Evolutionary conservation across 2,113 vertebrate species (phyloP).

Genomic region (Eptesicus fuscus): DNA sequence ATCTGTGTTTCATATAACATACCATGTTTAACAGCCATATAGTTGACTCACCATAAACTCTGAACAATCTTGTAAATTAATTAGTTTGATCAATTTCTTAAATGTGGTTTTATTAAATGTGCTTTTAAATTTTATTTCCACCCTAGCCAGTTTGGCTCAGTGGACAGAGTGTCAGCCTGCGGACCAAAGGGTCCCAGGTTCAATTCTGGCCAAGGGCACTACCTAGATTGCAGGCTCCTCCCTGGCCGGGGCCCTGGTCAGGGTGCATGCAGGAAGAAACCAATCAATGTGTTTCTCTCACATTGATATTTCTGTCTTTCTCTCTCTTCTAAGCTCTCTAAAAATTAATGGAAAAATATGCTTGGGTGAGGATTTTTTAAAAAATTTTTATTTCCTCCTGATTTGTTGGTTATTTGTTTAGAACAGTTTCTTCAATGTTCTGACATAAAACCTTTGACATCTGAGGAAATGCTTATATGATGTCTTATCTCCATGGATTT

Average conservation of each 20-base stretch:
- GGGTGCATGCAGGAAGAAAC: no score
- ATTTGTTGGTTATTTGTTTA: constrained; percentile 15
- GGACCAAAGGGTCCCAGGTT: no score
- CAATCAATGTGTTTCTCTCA: no score
- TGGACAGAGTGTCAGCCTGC: no score
- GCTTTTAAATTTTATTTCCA: background rate
- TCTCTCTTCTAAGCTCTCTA: no score
- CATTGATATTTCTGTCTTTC: no score
- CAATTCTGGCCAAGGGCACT: no score
- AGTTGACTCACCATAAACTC: background rate
- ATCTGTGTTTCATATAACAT: background rate
- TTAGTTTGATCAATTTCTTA: background rate
- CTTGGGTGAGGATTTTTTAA: no score
- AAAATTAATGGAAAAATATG: no score
- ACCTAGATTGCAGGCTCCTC: no score
- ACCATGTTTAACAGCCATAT: background rate
- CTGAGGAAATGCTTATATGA: background rate
- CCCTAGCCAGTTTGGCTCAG: no score
- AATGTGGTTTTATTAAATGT: background rate
- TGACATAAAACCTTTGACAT: background rate
- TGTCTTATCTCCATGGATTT: background rate
- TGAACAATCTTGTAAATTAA: background rate
- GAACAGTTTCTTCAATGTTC: background rate
- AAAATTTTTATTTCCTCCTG: background rate
- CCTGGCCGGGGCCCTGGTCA: no score